Evolutionary conservation across 2,888 invertebrate species (phyloP).

Genomic region (Kuschelorhynchus macadamiae): DNA sequence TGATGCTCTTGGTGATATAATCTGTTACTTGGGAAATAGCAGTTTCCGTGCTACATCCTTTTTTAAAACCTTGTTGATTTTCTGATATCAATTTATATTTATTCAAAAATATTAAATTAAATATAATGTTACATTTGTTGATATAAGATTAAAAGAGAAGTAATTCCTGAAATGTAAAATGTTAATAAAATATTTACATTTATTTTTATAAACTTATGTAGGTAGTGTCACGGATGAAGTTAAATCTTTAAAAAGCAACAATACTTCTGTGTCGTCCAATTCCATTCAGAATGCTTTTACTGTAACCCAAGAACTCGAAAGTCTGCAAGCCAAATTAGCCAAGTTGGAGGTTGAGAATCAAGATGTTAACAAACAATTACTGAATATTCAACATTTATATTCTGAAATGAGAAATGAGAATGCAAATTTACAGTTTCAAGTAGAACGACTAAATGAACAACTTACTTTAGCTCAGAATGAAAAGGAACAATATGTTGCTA

Average conservation of each 20-base stretch:
- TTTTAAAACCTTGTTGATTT: too few relatives aligned
- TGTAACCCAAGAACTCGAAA: conserved; percentile 53
- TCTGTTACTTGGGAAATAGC: too few relatives aligned
- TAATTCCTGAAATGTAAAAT: too few relatives aligned
- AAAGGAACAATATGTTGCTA: conserved; percentile 82
- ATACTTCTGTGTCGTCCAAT: conserved; percentile 50
- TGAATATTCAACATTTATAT: conserved; percentile 64
- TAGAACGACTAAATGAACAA: conserved; percentile 61
- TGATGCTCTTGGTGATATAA: too few relatives aligned
- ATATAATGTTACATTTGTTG: too few relatives aligned
- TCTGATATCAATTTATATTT: too few relatives aligned
- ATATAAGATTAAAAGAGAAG: too few relatives aligned
- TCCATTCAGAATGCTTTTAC: conserved; percentile 52
- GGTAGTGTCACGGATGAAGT: conserved; percentile 48
- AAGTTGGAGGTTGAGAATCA: conserved; percentile 62
- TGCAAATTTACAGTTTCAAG: conserved; percentile 60
- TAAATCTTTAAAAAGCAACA: conserved; percentile 45
- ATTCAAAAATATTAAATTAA: too few relatives aligned
- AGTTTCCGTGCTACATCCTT: too few relatives aligned
- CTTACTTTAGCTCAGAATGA: conserved; percentile 69
- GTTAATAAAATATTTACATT: too few relatives aligned
- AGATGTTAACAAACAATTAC: conserved; percentile 62
- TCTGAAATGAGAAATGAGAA: conserved; percentile 64
- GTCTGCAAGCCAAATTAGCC: conserved; percentile 60
- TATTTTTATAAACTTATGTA: too few relatives aligned